Evolutionary conservation across 2,113 vertebrate species (phyloP).

Genomic region (Lycaon pictus): DNA sequence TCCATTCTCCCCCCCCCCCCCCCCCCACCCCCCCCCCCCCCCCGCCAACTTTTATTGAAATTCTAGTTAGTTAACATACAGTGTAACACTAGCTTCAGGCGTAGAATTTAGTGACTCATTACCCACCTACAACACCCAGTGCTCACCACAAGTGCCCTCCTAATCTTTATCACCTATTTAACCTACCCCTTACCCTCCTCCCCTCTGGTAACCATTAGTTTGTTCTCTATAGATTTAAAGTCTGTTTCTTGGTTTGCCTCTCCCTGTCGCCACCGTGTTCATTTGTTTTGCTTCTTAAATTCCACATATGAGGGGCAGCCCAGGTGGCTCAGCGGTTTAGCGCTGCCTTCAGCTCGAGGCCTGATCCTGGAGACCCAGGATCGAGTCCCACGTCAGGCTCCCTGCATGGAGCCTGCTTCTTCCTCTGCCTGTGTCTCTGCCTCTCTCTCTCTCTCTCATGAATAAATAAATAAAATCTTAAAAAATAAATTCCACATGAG

Average conservation of each 20-base stretch:
- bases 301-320: not conserved
- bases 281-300: not conserved
- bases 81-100: not conserved
- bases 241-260: not conserved
- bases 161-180: not conserved
- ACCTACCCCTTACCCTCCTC: not conserved
- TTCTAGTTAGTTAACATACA: not conserved
- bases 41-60: not conserved
- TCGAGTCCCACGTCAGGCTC: too few relatives aligned
- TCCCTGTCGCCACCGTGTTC: not conserved
- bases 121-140: not conserved
- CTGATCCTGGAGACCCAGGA: too few relatives aligned
- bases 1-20: not conserved
- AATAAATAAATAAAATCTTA: too few relatives aligned
- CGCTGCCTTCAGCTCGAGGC: too few relatives aligned
- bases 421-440: too few relatives aligned
- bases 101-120: not conserved
- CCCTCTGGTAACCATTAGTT: not conserved
- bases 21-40: fast-evolving
- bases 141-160: not conserved
- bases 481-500: not conserved
- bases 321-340: too few relatives aligned
- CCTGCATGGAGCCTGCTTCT: too few relatives aligned
- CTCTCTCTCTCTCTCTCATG: too few relatives aligned
- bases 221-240: not conserved